Evolutionary conservation across 2,113 vertebrate species (phyloP).

Genomic region (Regulus satrapa): DNA sequence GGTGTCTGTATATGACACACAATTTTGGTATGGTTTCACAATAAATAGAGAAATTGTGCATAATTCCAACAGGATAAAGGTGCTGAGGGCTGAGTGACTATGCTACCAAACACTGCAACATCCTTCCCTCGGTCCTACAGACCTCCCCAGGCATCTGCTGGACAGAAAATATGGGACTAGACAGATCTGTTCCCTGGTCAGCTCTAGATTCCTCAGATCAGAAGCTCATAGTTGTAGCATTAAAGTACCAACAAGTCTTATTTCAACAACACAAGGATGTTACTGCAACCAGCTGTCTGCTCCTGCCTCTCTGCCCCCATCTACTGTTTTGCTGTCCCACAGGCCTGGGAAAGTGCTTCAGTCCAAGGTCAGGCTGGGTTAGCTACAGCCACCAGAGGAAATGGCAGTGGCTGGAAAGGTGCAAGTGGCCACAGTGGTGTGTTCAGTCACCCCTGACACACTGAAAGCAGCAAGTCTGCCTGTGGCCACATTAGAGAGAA

Average conservation of each 20-base stretch:
- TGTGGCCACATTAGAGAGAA: not conserved
- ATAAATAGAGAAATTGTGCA: not conserved
- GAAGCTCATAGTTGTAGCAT: not conserved
- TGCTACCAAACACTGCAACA: not conserved
- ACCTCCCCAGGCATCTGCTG: not conserved
- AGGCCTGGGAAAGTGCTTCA: not conserved
- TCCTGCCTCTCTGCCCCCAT: not conserved
- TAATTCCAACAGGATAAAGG: not conserved
- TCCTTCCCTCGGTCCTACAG: rapidly evolving
- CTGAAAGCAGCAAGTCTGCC: not conserved
- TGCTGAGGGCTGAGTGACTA: not conserved
- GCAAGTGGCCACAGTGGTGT: not conserved
- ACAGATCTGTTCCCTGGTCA: not conserved
- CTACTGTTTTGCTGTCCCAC: not conserved
- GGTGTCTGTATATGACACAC: not conserved
- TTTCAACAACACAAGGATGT: not conserved
- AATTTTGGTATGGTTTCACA: not conserved
- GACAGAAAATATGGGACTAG: rapidly evolving
- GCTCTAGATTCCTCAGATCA: not conserved
- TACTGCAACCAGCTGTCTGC: not conserved
- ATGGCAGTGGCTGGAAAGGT: not conserved
- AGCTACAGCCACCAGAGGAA: not conserved
- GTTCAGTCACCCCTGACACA: not conserved
- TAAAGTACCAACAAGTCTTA: not conserved
- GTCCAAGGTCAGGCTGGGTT: not conserved